Percentiles rank a stretch among this genome's conserved stretches.
Evolutionary conservation across 2,888 invertebrate genomes (phyloP).

Genomic region (Drosophila mimica): DNA sequence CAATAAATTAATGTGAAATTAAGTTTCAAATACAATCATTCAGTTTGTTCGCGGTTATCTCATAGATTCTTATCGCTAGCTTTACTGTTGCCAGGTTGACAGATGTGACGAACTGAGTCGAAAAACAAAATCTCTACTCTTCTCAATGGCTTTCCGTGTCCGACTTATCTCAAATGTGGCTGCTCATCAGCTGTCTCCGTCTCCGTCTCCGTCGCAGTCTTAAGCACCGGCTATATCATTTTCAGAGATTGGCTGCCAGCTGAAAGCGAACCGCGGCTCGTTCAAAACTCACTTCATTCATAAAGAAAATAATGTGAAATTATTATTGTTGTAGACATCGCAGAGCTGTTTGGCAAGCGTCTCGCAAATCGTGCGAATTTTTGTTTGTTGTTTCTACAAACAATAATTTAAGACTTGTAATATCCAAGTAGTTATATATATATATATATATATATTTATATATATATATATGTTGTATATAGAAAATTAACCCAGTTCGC

Average conservation of each 20-base stretch:
- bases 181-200: conserved; percentile 23
- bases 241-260: conserved; percentile 14
- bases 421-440: conserved; percentile 40
- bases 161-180: conserved; percentile 28
- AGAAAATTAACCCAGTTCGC: conserved; percentile 80
- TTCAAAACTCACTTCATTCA: conserved; percentile 44
- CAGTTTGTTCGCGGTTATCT: conserved; percentile 18
- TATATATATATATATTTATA: conserved; percentile 24
- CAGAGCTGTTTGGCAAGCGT: conserved; percentile 50
- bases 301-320: conserved; percentile 63
- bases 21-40: background rate
- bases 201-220: conserved; percentile 11
- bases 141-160: conserved; percentile 1
- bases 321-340: conserved; percentile 40
- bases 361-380: conserved; percentile 71
- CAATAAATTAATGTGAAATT: conserved; percentile 11
- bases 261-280: conserved; percentile 21
- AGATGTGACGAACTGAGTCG: conserved; percentile 3
- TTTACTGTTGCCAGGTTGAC: conserved; percentile 30
- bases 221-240: conserved; percentile 8
- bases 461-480: conserved; percentile 48
- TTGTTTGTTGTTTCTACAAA: conserved; percentile 43
- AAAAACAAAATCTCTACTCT: conserved; percentile 12
- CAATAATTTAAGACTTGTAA: conserved; percentile 64
- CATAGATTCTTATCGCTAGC: conserved; percentile 39